Percentiles rank a stretch among this genome's conserved stretches.
Conservation (phyloP, 2,888 invertebrate species). For the Dyspetes luteomarginatus region DNA sequence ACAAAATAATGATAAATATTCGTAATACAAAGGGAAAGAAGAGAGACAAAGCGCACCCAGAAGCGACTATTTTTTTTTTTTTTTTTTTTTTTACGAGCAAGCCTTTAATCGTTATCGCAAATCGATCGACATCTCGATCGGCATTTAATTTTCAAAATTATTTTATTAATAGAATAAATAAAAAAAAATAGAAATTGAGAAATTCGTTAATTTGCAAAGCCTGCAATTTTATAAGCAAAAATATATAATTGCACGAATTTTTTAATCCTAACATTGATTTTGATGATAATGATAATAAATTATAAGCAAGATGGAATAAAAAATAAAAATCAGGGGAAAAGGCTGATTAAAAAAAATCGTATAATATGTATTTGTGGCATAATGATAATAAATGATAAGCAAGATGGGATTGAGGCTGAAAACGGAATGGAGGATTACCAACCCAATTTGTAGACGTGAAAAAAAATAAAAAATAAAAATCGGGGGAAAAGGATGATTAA, state of each 20-base stretch:
- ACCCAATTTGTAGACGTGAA: conserved; percentile 10
- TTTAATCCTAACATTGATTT: conserved; percentile 36
- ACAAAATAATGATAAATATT: conserved; percentile 17
- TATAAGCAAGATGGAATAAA: too few species aligned
- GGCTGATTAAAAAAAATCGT: too few species aligned
- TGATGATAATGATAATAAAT: conserved; percentile 27
- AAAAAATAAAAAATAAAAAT: conserved; percentile 22
- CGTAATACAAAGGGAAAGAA: conserved; percentile 38
- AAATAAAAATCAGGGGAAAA: too few species aligned
- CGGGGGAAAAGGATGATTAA: conserved; percentile 21
- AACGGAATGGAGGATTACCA: conserved; percentile 48
- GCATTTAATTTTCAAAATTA: not conserved
- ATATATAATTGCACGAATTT: conserved; percentile 29
- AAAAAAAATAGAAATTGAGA: conserved; percentile 7
- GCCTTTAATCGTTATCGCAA: conserved; percentile 1
- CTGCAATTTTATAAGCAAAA: conserved; percentile 50
- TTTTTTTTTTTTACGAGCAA: not conserved
- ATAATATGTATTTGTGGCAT: too few species aligned
- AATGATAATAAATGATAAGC: conserved; percentile 11
- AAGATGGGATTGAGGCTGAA: conserved; percentile 34
- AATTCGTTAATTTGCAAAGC: conserved; percentile 45
- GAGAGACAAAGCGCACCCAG: conserved; percentile 57
- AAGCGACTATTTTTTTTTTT: conserved; percentile 30
- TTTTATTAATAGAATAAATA: not conserved
- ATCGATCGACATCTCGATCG: not conserved